phyloP scores from a whole-genome alignment of 1,140 invertebrate genomes.

The Aphidius gifuensis region DNA sequence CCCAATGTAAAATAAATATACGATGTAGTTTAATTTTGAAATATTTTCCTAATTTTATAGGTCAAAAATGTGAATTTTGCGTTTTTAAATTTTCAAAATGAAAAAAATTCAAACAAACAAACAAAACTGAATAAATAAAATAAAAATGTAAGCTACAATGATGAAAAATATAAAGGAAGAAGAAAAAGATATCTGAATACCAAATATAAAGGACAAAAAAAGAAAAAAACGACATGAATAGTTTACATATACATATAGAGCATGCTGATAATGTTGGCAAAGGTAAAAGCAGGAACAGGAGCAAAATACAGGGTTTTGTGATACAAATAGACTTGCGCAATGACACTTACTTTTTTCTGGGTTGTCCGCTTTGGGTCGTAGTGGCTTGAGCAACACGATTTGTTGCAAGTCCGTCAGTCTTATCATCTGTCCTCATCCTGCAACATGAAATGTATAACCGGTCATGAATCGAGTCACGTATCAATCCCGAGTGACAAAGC shows the following conservation, averaged over 20 bases:
- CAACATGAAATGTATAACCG: conserved; percentile 4
- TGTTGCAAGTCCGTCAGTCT: conserved; percentile 7
- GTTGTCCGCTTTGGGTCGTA: neutral
- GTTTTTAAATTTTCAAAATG: too few relatives aligned
- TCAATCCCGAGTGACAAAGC: neutral
- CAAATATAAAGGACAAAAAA: neutral
- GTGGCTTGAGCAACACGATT: neutral
- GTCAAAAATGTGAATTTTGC: too few relatives aligned
- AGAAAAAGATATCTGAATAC: too few relatives aligned
- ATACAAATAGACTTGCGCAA: conserved; percentile 8
- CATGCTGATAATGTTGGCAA: neutral
- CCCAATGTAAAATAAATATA: too few relatives aligned
- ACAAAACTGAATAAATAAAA: too few relatives aligned
- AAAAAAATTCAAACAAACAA: too few relatives aligned
- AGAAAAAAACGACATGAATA: neutral
- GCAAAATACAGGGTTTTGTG: neutral
- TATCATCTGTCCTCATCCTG: conserved; percentile 4
- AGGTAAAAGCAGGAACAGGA: conserved; percentile 4
- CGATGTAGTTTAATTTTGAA: too few relatives aligned
- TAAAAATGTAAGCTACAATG: too few relatives aligned
- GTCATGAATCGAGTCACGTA: conserved; percentile 1
- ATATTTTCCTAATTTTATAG: too few relatives aligned
- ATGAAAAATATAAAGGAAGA: too few relatives aligned
- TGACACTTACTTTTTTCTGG: neutral
- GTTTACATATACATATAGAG: neutral